Evolutionary conservation across 2,888 invertebrate genomes (phyloP).

Genomic region (Siphonodentalium dalli): DNA sequence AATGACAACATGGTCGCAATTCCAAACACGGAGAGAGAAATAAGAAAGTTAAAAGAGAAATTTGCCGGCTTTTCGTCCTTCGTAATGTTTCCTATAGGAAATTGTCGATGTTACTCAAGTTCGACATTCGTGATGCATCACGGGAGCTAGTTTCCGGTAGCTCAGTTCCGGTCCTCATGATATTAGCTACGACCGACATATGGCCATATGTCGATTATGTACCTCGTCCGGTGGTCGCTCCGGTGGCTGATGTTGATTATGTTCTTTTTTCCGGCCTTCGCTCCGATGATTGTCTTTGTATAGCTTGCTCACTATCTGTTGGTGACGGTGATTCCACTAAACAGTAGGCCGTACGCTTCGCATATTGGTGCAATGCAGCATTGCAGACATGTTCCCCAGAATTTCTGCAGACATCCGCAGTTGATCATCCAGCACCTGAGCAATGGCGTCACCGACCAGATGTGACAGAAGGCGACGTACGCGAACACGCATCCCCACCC

Average conservation of each 20-base stretch:
- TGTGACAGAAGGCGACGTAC: constrained; percentile 72
- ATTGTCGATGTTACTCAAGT: too few relatives aligned
- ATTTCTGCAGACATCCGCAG: constrained; percentile 43
- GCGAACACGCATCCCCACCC: constrained; percentile 66
- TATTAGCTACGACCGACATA: too few relatives aligned
- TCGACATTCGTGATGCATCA: too few relatives aligned
- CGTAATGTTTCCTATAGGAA: too few relatives aligned
- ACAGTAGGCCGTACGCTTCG: constrained; percentile 66
- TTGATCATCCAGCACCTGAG: constrained; percentile 74
- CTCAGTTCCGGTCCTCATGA: too few relatives aligned
- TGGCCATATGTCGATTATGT: neutral
- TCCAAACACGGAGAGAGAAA: too few relatives aligned
- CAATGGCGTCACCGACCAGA: constrained; percentile 78
- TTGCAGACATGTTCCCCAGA: constrained; percentile 69
- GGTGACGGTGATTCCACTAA: constrained; percentile 48
- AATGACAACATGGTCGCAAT: too few relatives aligned
- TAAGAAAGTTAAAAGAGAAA: too few relatives aligned
- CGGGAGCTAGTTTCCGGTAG: too few relatives aligned
- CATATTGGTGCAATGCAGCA: constrained; percentile 71
- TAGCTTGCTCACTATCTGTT: constrained; percentile 24
- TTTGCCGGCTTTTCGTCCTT: too few relatives aligned
- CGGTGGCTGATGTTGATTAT: neutral
- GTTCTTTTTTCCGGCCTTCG: neutral
- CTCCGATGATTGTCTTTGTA: neutral
- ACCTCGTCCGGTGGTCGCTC: neutral